Conservation (phyloP, 2,888 invertebrate genomes). For the Isotomurus palustris region DNA sequence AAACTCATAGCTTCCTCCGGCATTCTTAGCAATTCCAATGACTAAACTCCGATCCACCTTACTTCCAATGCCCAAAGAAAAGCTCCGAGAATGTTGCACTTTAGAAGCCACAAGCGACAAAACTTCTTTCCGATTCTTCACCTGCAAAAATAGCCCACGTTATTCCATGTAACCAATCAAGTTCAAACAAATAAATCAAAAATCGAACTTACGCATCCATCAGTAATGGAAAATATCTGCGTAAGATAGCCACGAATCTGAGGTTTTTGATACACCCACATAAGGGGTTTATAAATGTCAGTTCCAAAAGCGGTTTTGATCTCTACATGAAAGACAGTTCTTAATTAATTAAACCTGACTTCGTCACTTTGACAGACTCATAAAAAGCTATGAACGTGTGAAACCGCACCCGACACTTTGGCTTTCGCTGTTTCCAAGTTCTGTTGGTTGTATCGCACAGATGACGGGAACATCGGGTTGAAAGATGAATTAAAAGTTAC, state of each 20-base stretch:
- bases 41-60: not conserved
- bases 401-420: not conserved
- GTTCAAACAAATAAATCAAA: too few relatives aligned
- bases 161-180: not conserved
- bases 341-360: not conserved
- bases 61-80: not conserved
- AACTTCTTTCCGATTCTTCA: not conserved
- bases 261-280: not conserved
- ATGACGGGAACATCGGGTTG: not conserved
- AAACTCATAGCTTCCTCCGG: not conserved
- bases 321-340: not conserved
- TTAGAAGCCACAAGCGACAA: not conserved
- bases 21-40: not conserved
- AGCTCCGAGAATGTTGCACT: slow-evolving; percentile 5
- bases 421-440: not conserved
- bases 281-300: not conserved
- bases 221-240: not conserved
- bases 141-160: not conserved
- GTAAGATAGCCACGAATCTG: not conserved
- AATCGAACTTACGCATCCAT: not conserved
- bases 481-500: not conserved
- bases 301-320: not conserved
- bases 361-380: too few relatives aligned
- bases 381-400: too few relatives aligned
- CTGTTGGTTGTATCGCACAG: not conserved